Base-by-base conservation (phyloP, 2,113 vertebrate genomes). In the Rutilus rutilus region DNA sequence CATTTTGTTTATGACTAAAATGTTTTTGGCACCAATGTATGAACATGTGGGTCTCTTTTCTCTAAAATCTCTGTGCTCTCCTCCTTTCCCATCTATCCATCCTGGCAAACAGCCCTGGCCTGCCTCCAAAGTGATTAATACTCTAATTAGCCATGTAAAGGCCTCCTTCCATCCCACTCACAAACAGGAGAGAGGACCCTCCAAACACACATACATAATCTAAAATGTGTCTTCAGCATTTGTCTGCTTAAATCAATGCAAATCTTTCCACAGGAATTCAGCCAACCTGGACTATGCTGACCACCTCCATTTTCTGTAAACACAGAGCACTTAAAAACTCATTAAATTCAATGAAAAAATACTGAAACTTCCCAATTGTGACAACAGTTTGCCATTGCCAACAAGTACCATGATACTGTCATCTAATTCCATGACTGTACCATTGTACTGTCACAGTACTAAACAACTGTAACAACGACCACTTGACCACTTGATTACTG, bases 101-200 rank as follows among this genome's bases (percentile, higher is more conserved):
- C 54, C 78, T 74, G 65, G 67, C 78, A 47, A 23, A 62, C 52
- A 82, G 67, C 39, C 67, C 30, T 60, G 67, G 78, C 78, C 52
- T 62, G 65, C n/a, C 67, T 39, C 50, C 78, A 57, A 52, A 60
- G 65, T 75, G 85, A 86, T 86, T 81, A 82, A 82, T 82, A 65
- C 78, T 81, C 85, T 82, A 82, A 86, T 86, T 82, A 86, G 79
- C 54, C 78, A 50, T 19, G 62, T 81, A 74, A 82, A 75, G 33
- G 25, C 62, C 45, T 82, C 45, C 54, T 75, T 36, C 67, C 78
- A 81, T 60, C n/a, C 36, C 76, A 47, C 78, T 81, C 69, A n/a
- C 39, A 30, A 30, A 79, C 74, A 73, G 14, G 5, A 62, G 60
- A 69, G 19, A 82, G 60, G 60, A 50, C 25, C 5, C 52, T 69